phyloP scores from a whole-genome alignment of 37 sponge, comb jelly and placozoan species.

The Ianthella basta region DNA sequence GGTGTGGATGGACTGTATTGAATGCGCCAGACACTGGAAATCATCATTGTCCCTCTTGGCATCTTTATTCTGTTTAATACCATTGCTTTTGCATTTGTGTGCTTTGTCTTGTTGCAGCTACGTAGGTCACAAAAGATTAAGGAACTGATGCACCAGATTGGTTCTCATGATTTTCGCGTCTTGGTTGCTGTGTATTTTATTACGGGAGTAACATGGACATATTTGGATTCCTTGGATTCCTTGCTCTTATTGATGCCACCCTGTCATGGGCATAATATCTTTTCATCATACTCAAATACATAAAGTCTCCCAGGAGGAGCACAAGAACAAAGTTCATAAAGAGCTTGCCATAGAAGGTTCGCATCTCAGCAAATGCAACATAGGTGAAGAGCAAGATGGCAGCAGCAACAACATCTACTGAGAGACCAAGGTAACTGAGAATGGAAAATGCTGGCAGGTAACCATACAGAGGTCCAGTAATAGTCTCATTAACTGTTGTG shows the following conservation, averaged over 20 bases:
- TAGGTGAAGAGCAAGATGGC: too few species aligned
- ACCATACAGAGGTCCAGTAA: too few species aligned
- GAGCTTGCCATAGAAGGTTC: too few species aligned
- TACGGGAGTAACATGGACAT: conserved; percentile 10
- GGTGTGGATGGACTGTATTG: conserved; percentile 46
- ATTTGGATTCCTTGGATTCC: background rate
- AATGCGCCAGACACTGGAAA: conserved; percentile 48
- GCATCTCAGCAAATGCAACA: too few species aligned
- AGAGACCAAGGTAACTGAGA: too few species aligned
- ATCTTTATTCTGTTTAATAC: conserved; percentile 33
- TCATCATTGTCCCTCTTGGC: conserved; percentile 19
- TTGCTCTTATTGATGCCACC: background rate
- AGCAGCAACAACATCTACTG: too few species aligned
- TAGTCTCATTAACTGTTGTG: too few species aligned
- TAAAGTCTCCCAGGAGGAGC: too few species aligned
- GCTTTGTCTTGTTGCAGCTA: background rate
- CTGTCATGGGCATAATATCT: background rate
- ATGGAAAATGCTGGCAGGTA: too few species aligned
- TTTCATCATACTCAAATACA: background rate
- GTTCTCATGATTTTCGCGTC: background rate
- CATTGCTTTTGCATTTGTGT: background rate
- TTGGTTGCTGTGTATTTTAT: background rate
- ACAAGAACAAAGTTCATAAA: too few species aligned
- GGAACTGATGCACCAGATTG: background rate
- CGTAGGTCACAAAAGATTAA: background rate